Evolutionary conservation across 2,113 vertebrate species (phyloP), one percentile per base, ranked within the genome.

Genomic region (Crotophaga sulcirostris): DNA sequence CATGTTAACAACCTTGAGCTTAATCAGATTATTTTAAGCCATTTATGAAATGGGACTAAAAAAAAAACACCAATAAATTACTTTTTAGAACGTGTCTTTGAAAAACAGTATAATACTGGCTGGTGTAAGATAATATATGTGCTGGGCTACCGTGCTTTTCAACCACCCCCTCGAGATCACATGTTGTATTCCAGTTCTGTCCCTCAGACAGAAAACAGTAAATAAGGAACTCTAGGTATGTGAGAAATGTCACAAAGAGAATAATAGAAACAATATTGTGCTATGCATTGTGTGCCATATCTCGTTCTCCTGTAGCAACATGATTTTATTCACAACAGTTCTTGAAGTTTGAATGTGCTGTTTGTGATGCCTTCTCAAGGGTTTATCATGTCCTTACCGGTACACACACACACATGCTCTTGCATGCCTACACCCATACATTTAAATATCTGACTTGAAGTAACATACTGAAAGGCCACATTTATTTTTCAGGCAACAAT

Each of bases 351-450:
- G 23, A n/a, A n/a, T 9, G 14, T 1, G 18, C 2, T 3, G 47
- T 59, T 77, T 66, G 26, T 10, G 12, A 28, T 59, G 44, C 15
- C 8, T 62, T 92, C 80, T 80, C 33, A 66, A 89, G 62, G 58
- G 23, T 92, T 52, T 26, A 9, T 13, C 54, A 13, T 4, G 2
- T n/a, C 45, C 51, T 63, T 28, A 10, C 0, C 11, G 58, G 29
- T 15, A 52, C 3, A 38, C 3, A 38, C 6, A 23, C 1, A 70
- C 1, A 0, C 23, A 26, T 81, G 59, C 42, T 38, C n/a, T 45
- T 29, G 10, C 47, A 25, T 3, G 4, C 26, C 44, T 59, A 77
- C n/a, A 36, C 13, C 83, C 24, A 56, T 3, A 84, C 74, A 97
- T 47, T 83, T 45, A 95, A 91, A 29, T 23, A 60, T 2, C 52